Evolutionary conservation across 2,113 vertebrate species (phyloP), one percentile per base, ranked within the genome.

Genomic region (Columba janthina): DNA sequence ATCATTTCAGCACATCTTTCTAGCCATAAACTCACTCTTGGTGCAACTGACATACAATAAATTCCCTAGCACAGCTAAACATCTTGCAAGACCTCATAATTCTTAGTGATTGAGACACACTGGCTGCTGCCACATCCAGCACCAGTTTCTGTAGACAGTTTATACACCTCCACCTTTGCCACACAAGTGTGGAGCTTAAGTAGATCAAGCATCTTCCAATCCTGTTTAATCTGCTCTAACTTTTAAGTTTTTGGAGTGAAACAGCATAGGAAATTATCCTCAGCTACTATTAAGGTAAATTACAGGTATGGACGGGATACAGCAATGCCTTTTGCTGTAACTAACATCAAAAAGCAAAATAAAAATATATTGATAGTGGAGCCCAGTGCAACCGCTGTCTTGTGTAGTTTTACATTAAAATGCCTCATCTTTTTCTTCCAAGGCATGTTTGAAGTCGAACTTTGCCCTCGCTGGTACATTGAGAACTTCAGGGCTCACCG

Each of bases 161-260:
- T 15, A 40, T 42, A 80, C 4, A 26, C 38, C 46, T 93, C 70
- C 54, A 62, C 32, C 72, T 94, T 56, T 20, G 17, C 14, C 3
- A 19, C 34, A 60, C 0, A 0, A 56, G 24, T 8, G 18, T 12
- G 36, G n/a, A 85, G 36, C 32, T 65, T 16, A 4, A 36, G 24
- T 11, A 85, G 22, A 40, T 36, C 20, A 56, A 58, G 9, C 26
- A 66, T 3, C 34, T 90, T 87, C 53, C 60, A 34, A 13, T 26
- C 26, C 48, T 40, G 53, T 82, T 90, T 53, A 73, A 91, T 51
- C 5, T 20, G 29, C 26, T 82, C 58, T 42, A 71, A 26, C 21
- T 67, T 73, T 64, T 58, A 82, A 77, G 64, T 5, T 85, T 85
- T 57, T 32, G 11, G 17, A 84, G 25, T 3, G 12, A 94, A 89